Base-by-base conservation (phyloP, 2,113 vertebrate genomes). In the Nesoenas mayeri region DNA sequence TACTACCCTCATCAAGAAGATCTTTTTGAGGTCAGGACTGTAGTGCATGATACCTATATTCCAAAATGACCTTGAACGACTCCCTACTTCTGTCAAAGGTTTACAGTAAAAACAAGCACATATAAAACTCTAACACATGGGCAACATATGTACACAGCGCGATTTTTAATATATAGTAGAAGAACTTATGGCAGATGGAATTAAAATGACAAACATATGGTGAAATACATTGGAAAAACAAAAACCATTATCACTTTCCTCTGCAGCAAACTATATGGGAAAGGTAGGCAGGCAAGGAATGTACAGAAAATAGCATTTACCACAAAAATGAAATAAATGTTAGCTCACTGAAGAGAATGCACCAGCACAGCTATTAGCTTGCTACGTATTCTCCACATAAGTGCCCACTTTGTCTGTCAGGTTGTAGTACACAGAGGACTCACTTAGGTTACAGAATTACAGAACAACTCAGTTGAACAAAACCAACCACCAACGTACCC, bases 401-500 rank as follows among this genome's bases (percentile, higher is more conserved):
- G 93, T 74, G 77, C 89, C 89, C 58, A 88, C 91, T 97, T 95
- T 97, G 93, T 95, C 94, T 97, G 92, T 87, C 72, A 95, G 88
- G 81, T 81, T 93, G 90, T 79, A 92, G 94, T 92, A 94, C 92
- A 96, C 83, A 93, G 91, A 96, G 91, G 69, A 97, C 89, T 94
- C 91, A 88, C 87, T 96, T 15, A 83, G 91, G 89, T 88, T 88
- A 83, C 81, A 95, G 96, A 92, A 96, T 96, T 86, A 95, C 89
- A 93, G 96, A 96, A 95, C 90, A 93, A 96, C 87, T 97, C 87
- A 94, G 79, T 73, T 88, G 95, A 97, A 97, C 96, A 95, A 94
- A 98, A 96, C 92, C 96, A 77, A 92, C 95, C 93, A 85, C 89
- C 97, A 74, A 96, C 98, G 22, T 99, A 99, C 99, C 99, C 99